A percentile compares a stretch with the other conserved stretches of the same genome.
Conservation (phyloP, 1,140 invertebrate genomes). For the Gryllus bimaculatus region DNA sequence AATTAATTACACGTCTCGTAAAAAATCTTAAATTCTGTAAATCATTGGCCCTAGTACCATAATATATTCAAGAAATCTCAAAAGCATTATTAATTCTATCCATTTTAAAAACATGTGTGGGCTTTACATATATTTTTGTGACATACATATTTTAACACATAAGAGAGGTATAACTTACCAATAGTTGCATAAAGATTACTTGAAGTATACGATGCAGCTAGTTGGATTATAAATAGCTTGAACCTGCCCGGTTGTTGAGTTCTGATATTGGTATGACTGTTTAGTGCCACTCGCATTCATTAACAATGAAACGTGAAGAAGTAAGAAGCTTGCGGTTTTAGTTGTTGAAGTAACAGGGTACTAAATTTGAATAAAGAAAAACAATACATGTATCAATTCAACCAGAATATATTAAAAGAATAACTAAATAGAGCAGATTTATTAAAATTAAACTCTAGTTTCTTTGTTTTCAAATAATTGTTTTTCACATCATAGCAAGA, state of each 20-base stretch:
- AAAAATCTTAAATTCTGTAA: no score
- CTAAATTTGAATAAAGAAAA: constrained; percentile 14
- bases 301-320: constrained; percentile 57
- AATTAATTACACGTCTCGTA: no score
- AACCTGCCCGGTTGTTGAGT: constrained; percentile 45
- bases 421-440: not conserved
- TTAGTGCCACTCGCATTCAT: constrained; percentile 43
- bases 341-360: constrained; percentile 20
- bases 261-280: constrained; percentile 49
- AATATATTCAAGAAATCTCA: no score
- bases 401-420: no score
- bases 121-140: no score
- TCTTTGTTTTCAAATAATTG: no score
- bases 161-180: constrained; percentile 30
- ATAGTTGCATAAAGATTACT: constrained; percentile 37
- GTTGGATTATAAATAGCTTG: constrained; percentile 28
- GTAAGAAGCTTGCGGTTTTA: constrained; percentile 63
- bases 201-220: constrained; percentile 8
- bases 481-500: no score
- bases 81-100: no score
- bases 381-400: constrained; percentile 21
- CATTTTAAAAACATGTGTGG: no score
- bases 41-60: no score
- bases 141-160: no score
- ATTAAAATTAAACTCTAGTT: no score